Base-by-base conservation (phyloP, 1,140 invertebrate genomes). In the Diorhabda elongata region DNA sequence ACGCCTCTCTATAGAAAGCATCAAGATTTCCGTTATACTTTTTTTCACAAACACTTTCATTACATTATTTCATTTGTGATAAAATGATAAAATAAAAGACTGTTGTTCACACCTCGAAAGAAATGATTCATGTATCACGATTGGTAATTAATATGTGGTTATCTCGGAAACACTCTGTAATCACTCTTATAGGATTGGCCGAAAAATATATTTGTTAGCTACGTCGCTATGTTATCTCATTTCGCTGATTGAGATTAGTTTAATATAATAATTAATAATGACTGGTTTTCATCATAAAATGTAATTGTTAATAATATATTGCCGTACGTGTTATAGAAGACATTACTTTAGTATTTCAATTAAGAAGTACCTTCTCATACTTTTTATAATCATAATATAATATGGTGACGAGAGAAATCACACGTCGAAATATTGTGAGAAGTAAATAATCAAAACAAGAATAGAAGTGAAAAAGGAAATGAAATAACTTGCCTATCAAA, bases 31-130 rank as follows among this genome's bases (percentile, higher is more conserved):
- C 47, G 47, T 8, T 52, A n/a, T n/a, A 52, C 6, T 52, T 52
- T 52, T 52, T 52, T n/a, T 4, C 47, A 8, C n/a, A 26, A 52
- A n/a, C 47, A 52, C 47, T 52, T 52, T 52, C 47, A 52, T 52
- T 52, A 52, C 47, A 52, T n/a, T n/a, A 52, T 52, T 52, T 52
- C 47, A 52, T 52, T 52, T 52, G n/a, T 52, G 47, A 52, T 52
- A 52, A 52, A 52, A 52, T 52, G 47, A 52, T 52, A 52, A 52
- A 52, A 52, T 6, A 52, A 52, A 52, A 52, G 3, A 52, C 6
- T 3, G 47, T 52, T 52, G 47, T 52, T 52, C 47, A 52, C 47
- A 52, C 47, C 47, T 52, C 47, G 47, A 52, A 52, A 52, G 47
- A 52, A 52, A 52, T 52, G 47, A 52, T 52, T 6, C 47, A 52